phyloP scores from a whole-genome alignment of 1,140 invertebrate species.

The Anthonomus grandis region DNA sequence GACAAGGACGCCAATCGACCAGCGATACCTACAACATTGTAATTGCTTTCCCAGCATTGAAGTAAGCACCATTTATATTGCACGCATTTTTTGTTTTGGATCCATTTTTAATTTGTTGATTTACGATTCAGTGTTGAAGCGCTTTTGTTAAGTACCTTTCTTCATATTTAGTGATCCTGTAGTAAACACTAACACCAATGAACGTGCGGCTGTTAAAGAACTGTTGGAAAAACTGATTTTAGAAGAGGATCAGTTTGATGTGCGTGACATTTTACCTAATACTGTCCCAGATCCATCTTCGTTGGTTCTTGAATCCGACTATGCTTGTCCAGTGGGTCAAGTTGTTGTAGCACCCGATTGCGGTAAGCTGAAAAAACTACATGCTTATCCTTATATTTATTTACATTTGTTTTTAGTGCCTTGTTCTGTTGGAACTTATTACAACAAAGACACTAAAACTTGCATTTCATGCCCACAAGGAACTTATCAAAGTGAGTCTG shows the following conservation, averaged over 20 bases:
- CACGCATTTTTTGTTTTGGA: conserved; percentile 30
- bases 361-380: conserved; percentile 66
- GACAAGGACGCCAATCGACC: conserved; percentile 64
- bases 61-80: conserved; percentile 64
- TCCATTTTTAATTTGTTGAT: too few relatives aligned
- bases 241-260: conserved; percentile 90
- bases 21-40: conserved; percentile 84
- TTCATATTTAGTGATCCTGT: conserved; percentile 74
- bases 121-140: too few relatives aligned
- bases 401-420: conserved; percentile 83
- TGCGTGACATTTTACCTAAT: conserved; percentile 89
- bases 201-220: conserved; percentile 76
- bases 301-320: conserved; percentile 80
- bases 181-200: conserved; percentile 79
- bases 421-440: conserved; percentile 90
- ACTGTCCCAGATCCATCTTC: conserved; percentile 91
- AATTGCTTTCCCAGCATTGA: conserved; percentile 86
- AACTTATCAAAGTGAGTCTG: conserved; percentile 91
- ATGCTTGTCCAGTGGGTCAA: conserved; percentile 88
- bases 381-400: too few relatives aligned
- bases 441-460: conserved; percentile 67
- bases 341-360: conserved; percentile 90
- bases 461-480: conserved; percentile 86
- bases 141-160: too few relatives aligned
- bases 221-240: conserved; percentile 83